These are phyloP conservation scores for Parapsyche elsis DNA, from an alignment of 1,140 invertebrate species.

Conservation along the genomic window DNA sequence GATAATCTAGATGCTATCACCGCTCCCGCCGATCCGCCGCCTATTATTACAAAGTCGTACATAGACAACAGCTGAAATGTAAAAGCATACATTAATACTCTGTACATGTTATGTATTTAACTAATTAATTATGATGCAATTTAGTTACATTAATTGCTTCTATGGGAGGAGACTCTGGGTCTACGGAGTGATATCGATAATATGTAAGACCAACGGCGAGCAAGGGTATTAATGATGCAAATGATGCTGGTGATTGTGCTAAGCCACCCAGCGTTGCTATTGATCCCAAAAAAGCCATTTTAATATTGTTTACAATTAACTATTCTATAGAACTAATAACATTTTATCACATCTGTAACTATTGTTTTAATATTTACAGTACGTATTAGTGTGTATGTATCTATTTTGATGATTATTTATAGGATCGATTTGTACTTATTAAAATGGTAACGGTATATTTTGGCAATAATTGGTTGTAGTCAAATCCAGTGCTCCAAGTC, in stretches of 20 bases:
- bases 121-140: not conserved
- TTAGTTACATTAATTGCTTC: conserved; percentile 75
- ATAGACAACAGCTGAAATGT: conserved; percentile 73
- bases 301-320: not conserved
- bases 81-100: not conserved
- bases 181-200: conserved; percentile 81
- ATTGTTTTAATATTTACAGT: not conserved
- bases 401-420: not conserved
- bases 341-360: too few species aligned
- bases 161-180: conserved; percentile 82
- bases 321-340: too few species aligned
- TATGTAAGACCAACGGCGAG: conserved; percentile 82
- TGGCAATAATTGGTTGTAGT: conserved; percentile 1
- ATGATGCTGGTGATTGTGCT: conserved; percentile 66
- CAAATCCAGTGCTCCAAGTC: conserved; percentile 64
- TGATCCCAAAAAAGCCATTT: conserved; percentile 56
- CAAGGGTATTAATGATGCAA: conserved; percentile 81
- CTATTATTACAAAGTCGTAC: conserved; percentile 88
- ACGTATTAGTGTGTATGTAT: not conserved
- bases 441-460: not conserved
- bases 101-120: too few species aligned
- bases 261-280: conserved; percentile 61
- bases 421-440: not conserved
- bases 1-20: conserved; percentile 92
- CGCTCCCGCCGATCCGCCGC: conserved; percentile 92